A percentile compares a stretch with the other conserved stretches of the same genome.
Conservation (phyloP, 2,888 invertebrate species). For the Antheraea yamamai region DNA sequence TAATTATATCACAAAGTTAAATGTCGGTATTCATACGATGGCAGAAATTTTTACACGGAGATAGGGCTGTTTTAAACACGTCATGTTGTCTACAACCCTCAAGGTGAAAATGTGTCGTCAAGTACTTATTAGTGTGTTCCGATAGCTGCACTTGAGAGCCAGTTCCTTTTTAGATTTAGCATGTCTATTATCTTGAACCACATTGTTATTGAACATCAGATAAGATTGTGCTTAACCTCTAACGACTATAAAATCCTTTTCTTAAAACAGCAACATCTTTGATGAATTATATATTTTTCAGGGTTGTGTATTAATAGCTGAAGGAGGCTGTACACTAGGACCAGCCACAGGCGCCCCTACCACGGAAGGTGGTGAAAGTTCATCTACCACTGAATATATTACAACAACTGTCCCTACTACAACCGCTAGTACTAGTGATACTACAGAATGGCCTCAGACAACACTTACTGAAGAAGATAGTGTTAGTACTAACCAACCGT, state of each 20-base stretch:
- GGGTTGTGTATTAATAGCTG: conserved; percentile 32
- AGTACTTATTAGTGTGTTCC: neutral
- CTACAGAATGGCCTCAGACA: conserved; percentile 5
- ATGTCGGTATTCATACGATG: too few relatives aligned
- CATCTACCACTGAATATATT: neutral
- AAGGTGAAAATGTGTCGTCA: neutral
- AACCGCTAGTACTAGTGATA: neutral
- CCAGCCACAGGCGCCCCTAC: conserved; percentile 19
- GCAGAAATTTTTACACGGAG: too few relatives aligned
- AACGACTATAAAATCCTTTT: too few relatives aligned
- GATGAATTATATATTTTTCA: conserved; percentile 22
- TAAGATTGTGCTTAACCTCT: neutral
- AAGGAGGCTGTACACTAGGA: conserved; percentile 38
- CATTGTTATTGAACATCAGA: neutral
- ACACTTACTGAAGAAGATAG: conserved; percentile 1
- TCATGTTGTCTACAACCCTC: neutral
- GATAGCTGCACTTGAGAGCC: neutral
- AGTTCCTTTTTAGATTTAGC: neutral
- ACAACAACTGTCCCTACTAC: neutral
- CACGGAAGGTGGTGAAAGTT: neutral
- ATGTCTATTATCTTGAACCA: neutral
- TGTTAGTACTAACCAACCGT: neutral
- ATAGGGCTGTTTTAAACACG: too few relatives aligned
- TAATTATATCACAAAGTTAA: too few relatives aligned
- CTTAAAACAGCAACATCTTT: too few relatives aligned